Evolutionary conservation across 2,888 invertebrate species (phyloP), one percentile per base, ranked within the genome.

Genomic region (Muschampia plurimacula): DNA sequence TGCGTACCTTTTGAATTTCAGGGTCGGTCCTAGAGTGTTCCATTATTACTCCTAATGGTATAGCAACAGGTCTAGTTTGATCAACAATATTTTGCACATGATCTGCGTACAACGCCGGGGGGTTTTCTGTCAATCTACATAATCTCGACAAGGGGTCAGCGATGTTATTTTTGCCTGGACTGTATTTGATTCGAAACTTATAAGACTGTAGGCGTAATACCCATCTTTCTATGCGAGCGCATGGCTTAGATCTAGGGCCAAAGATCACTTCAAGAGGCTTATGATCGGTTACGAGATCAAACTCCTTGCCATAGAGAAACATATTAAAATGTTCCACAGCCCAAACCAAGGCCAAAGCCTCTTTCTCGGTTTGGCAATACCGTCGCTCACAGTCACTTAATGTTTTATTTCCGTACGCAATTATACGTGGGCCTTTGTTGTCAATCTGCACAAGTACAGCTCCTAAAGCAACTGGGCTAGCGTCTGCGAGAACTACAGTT

Each of bases 281-380:
- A 13, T 66, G 66, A 36, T 66, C 66, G 3, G 76, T 83, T 0
- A 82, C 69, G 4, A 85, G 77, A 1, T 83, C 84, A 64, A 79
- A 81, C n/a, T 73, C 41, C 57, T 78, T 76, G 0, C 79, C 79
- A 69, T 57, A 79, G 3, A 80, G 66, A 28, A 46, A 80, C n/a
- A 77, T 74, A 4, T 76, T 10, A 46, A 79, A 78, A 62, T 78
- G 77, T 28, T 81, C 81, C 0, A 81, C 73, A 0, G 81, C 77
- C 80, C 81, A 81, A 0, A 81, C 81, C 2, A 81, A 52, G 0
- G 79, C 79, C 1, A 82, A 55, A 0, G 82, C 83, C 57, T 82
- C 81, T 55, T 82, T 83, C 70, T 82, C 81, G 0, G 82, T 81
- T 63, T 82, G 82, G 55, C 79, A 76, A 28, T 83, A 82, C 3